Base-by-base conservation (phyloP, 2,888 invertebrate species). In the Merodon equestris region DNA sequence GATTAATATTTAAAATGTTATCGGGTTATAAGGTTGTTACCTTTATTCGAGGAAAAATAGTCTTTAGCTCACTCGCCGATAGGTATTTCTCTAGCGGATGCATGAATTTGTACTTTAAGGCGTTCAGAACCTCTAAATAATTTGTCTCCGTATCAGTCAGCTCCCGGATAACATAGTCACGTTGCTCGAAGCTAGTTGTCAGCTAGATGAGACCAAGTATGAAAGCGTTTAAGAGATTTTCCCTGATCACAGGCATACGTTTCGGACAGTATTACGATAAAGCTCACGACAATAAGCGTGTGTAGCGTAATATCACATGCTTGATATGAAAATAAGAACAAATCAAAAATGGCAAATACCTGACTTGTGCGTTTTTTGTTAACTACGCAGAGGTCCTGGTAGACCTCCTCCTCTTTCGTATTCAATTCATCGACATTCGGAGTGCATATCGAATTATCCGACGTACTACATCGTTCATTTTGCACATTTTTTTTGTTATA, bases 121-220 rank as follows among this genome's bases (percentile, higher is more conserved):
- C 97, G 85, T 92, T 93, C 60, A 99, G 91, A 10, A 98, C 98
- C 85, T 97, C 96, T 54, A 98, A 94, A 87, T 99, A 99, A 89
- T 99, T 99, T 85, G 94, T 94, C 89, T 99, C 99, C 0, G 99
- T 99, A 88, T 98, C 98, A 42, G 98, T 93, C 64, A 99, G 90
- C 88, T 99, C 99, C 82, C 95, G 92, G 85, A 96, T 95, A 51
- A 96, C 96, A 87, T 96, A 97, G 88, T 98, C 98, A 73, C 98
- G 91, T 88, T 97, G 98, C 88, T 97, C 97, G 83, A 92, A 89
- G 84, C 91, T 92, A 83, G 91, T 91, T 82, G 91, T 90, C 71
- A 87, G 84, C 88, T 87, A 82, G 13, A 60, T 2, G 27, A 27
- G 27, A 27, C 7, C 27, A 7, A 27, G 27, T 7, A 10, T 17